Evolutionary conservation across 2,888 invertebrate genomes (phyloP).

Genomic region (Spodoptera exigua): DNA sequence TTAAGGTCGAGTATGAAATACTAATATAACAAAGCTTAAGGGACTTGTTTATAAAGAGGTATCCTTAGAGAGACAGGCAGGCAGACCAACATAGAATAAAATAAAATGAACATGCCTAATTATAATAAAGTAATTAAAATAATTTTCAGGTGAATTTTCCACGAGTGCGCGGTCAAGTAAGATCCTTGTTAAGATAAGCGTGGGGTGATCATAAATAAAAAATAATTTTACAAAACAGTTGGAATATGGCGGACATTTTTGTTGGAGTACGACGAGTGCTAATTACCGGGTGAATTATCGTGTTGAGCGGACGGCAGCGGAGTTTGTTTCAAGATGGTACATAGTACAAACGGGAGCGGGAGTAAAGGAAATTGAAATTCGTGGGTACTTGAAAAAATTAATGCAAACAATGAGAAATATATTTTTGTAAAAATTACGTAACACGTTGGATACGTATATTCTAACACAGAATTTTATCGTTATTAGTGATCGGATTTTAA

Average conservation of each 20-base stretch:
- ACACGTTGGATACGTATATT: too few relatives aligned
- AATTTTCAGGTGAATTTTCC: slow-evolving; percentile 19
- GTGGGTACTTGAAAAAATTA: too few relatives aligned
- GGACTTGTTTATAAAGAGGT: too few relatives aligned
- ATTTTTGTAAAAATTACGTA: too few relatives aligned
- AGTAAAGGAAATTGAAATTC: background rate
- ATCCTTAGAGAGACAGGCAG: too few relatives aligned
- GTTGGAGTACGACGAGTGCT: slow-evolving; percentile 83
- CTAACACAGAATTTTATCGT: too few relatives aligned
- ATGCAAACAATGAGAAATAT: too few relatives aligned
- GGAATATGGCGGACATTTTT: slow-evolving; percentile 81
- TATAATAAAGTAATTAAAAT: slow-evolving; percentile 28
- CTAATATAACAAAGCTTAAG: too few relatives aligned
- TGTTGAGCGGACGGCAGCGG: slow-evolving; percentile 67
- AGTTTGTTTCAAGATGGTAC: slow-evolving; percentile 37
- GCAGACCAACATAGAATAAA: too few relatives aligned
- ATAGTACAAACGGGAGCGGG: slow-evolving; percentile 49
- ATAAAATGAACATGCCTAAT: too few relatives aligned
- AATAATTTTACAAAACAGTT: slow-evolving; percentile 76
- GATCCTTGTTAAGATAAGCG: slow-evolving; percentile 71
- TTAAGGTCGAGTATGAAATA: too few relatives aligned
- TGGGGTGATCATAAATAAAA: slow-evolving; percentile 75
- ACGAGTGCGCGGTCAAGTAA: slow-evolving; percentile 32
- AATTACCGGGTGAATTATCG: slow-evolving; percentile 85
- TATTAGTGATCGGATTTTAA: too few relatives aligned